Conservation (phyloP, 1,140 invertebrate species). For the Cydia strobilella region DNA sequence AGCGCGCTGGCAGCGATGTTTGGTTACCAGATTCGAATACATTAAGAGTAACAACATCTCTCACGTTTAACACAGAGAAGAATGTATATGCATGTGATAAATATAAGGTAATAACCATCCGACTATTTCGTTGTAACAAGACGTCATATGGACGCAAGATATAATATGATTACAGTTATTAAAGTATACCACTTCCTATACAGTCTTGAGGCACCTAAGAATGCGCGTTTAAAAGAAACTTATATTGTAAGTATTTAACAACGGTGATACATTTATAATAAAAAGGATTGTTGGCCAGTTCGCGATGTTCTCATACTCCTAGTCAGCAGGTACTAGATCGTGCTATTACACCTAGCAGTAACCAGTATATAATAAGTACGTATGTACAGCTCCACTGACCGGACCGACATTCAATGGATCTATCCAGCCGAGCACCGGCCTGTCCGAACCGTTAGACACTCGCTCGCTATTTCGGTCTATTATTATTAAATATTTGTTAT, state of each 20-base stretch:
- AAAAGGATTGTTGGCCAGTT: constrained; percentile 16
- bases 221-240: constrained; percentile 29
- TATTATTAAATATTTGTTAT: background rate
- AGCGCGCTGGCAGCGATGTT: no score
- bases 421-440: background rate
- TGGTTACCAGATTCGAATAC: no score
- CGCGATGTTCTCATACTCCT: constrained; percentile 15
- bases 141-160: constrained; percentile 26
- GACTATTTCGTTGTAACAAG: constrained; percentile 24
- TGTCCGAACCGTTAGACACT: background rate
- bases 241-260: constrained; percentile 22
- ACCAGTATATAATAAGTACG: constrained; percentile 31
- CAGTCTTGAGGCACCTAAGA: constrained; percentile 30
- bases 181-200: constrained; percentile 31
- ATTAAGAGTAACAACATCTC: no score
- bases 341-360: constrained; percentile 30
- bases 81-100: background rate
- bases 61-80: background rate
- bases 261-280: constrained; percentile 14
- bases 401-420: background rate
- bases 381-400: constrained; percentile 11
- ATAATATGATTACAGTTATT: constrained; percentile 26
- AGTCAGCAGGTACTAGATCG: constrained; percentile 30
- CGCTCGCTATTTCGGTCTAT: background rate
- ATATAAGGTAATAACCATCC: constrained; percentile 20